Percentiles rank a stretch among this genome's conserved stretches.
These are phyloP conservation scores for Ectemnius continuus DNA, from an alignment of 2,888 invertebrate species.

Conservation along the genomic window DNA sequence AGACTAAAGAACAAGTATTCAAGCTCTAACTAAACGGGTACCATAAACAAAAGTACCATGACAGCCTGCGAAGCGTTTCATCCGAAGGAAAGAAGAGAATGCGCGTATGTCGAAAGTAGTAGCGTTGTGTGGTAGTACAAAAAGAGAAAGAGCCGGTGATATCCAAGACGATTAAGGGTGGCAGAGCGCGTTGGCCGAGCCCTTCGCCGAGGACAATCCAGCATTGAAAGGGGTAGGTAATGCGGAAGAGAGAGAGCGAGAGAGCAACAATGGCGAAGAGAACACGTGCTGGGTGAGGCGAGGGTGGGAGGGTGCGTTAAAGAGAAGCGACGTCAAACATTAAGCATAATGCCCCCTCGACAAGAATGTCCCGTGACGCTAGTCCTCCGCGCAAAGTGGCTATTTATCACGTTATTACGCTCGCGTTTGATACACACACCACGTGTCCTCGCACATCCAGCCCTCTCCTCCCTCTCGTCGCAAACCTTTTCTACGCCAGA, in stretches of 20 bases:
- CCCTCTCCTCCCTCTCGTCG: slow-evolving; percentile 25
- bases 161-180: slow-evolving; percentile 37
- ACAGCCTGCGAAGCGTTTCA: too few relatives aligned
- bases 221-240: slow-evolving; percentile 10
- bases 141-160: too few relatives aligned
- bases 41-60: too few relatives aligned
- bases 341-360: slow-evolving; percentile 64
- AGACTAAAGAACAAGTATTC: too few relatives aligned
- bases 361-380: slow-evolving; percentile 65
- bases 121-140: background rate
- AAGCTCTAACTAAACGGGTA: too few relatives aligned
- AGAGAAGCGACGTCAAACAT: slow-evolving; percentile 71
- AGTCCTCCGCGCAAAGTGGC: slow-evolving; percentile 69
- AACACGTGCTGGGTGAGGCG: slow-evolving; percentile 37
- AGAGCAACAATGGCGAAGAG: slow-evolving; percentile 21
- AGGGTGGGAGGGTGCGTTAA: slow-evolving; percentile 30
- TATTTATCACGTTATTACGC: slow-evolving; percentile 74
- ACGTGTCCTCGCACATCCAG: slow-evolving; percentile 52
- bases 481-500: slow-evolving; percentile 37
- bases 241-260: slow-evolving; percentile 13
- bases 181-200: slow-evolving; percentile 27
- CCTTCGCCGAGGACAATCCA: slow-evolving; percentile 4
- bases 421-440: slow-evolving; percentile 68
- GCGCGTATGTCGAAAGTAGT: slow-evolving; percentile 3
- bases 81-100: too few relatives aligned